Percentiles rank a stretch among this genome's conserved stretches.
These are phyloP conservation scores for Parauchenoglanis ngamensis DNA, from an alignment of 2,797 vertebrate species.

Conservation along the genomic window DNA sequence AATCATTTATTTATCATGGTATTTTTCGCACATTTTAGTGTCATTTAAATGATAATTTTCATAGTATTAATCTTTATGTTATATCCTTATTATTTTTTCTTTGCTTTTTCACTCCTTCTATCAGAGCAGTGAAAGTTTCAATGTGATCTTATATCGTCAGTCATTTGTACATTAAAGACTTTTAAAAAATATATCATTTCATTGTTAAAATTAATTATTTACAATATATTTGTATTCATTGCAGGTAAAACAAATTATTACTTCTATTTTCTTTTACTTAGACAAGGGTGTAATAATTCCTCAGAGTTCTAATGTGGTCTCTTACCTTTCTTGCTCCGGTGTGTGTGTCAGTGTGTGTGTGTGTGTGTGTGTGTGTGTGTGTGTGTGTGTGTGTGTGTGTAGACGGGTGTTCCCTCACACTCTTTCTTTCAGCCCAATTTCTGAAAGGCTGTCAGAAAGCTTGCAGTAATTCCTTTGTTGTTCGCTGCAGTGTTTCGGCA, in stretches of 20 bases:
- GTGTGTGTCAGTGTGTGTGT: background rate
- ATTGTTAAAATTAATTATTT: background rate
- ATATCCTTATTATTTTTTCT: background rate
- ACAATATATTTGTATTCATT: background rate
- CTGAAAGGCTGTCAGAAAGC: constrained; percentile 52
- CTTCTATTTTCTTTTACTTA: background rate
- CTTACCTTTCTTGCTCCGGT: background rate
- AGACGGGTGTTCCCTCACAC: constrained; percentile 14
- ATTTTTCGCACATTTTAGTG: background rate
- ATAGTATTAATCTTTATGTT: background rate
- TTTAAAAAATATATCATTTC: background rate
- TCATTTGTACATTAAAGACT: background rate
- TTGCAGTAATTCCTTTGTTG: constrained; percentile 54
- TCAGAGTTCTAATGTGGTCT: background rate
- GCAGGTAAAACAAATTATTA: background rate
- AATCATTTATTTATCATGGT: background rate
- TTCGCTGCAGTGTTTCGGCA: constrained; percentile 52
- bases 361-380: constrained; percentile 11
- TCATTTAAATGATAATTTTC: background rate
- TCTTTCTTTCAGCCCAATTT: constrained; percentile 16
- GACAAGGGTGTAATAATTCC: background rate
- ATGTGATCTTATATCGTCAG: background rate
- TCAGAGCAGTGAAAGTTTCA: background rate
- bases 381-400: background rate
- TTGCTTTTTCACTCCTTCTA: background rate